Base-by-base conservation (phyloP, 2,888 invertebrate species). In the Thereva nobilitata region DNA sequence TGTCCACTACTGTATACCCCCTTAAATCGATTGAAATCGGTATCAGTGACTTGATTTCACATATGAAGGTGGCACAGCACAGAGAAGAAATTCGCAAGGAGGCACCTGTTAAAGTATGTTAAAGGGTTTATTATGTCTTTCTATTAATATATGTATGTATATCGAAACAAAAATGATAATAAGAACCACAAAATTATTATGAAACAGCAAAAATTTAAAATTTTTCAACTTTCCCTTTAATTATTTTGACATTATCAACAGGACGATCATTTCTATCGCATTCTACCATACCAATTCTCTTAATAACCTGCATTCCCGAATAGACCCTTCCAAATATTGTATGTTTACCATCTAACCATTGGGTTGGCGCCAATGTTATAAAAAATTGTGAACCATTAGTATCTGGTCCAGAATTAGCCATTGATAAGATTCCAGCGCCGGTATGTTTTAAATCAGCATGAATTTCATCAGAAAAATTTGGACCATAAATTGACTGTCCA, bases 331-430 rank as follows among this genome's bases (percentile, higher is more conserved):
- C 99, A 82, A 99, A 99, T 77, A 99, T 96, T 2, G 97, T 87
- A 81, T 99, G 98, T 79, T 97, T 97, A 8, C 95, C 93, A 83
- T 99, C 98, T 44, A 99, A 83, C 96, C 98, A 98, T 75, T 97
- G 97, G 0, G 97, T 95, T 1, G 98, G 97, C 0, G 92, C 96
- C 68, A 99, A 82, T 0, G 97, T 97, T 55, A 99, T 93, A 75
- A 98, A 99, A 83, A 99, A 99, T 79, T 99, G 99, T 40, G 96
- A 97, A 3, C 97, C 97, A 80, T 99, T 99, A 5, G 94, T 90
- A 76, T 98, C 88, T 0, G 97, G 96, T 0, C 98, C 97, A 23
- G 97, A 91, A 84, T 99, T 99, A 0, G 99, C 99, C 99, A 99
- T 99, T 0, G 97, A 96, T 42, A 95, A 76, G 67, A 95, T 88